These are phyloP conservation scores for Rotaria sp. DNA, from an alignment of 2,888 invertebrate genomes.

Conservation along the genomic window DNA sequence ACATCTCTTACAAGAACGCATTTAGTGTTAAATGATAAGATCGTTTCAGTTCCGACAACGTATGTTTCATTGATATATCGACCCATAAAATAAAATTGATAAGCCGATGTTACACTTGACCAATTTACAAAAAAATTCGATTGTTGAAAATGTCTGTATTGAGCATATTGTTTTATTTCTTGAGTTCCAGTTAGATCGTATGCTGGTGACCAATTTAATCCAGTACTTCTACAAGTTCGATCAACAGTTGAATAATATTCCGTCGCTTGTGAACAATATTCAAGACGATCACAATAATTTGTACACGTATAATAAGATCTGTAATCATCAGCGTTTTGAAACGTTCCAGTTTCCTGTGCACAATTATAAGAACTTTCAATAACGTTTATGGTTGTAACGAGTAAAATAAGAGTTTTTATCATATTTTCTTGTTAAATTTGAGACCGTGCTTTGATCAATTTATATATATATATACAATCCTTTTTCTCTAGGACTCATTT, in stretches of 20 bases:
- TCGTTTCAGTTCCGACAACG: neutral
- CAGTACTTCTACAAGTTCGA: neutral
- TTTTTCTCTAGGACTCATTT: too few relatives aligned
- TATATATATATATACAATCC: too few relatives aligned
- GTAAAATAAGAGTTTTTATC: too few relatives aligned
- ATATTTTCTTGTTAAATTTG: too few relatives aligned
- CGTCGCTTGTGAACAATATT: neutral
- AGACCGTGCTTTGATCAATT: too few relatives aligned
- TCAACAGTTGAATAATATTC: neutral
- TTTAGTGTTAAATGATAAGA: too few relatives aligned
- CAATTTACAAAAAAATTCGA: neutral
- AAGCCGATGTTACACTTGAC: neutral
- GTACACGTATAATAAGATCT: neutral
- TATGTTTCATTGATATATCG: neutral
- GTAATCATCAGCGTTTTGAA: neutral
- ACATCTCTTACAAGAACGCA: too few relatives aligned
- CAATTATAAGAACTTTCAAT: neutral
- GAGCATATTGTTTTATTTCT: neutral
- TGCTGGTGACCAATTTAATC: neutral
- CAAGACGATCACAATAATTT: neutral
- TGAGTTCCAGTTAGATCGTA: neutral
- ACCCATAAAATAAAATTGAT: neutral
- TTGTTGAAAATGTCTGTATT: neutral
- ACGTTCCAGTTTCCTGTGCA: neutral
- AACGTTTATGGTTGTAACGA: too few relatives aligned